Evolutionary conservation across 2,797 vertebrate genomes (phyloP).

Genomic region (Meda fulgida): DNA sequence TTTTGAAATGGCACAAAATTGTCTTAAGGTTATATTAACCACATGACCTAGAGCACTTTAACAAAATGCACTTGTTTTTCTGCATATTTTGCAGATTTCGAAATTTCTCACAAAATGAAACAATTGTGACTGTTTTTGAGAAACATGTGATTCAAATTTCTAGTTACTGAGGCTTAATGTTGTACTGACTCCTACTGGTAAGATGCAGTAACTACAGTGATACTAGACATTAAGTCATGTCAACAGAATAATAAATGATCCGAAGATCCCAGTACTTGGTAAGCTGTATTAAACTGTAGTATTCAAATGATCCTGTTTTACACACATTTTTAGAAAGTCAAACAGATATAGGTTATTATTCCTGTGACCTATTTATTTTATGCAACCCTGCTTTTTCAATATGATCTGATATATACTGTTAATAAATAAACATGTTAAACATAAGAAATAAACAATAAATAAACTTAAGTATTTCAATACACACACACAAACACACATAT

Average conservation of each 20-base stretch:
- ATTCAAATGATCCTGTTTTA: background rate
- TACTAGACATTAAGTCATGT: background rate
- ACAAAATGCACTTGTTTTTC: background rate
- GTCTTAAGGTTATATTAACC: background rate
- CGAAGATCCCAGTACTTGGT: background rate
- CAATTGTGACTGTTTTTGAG: background rate
- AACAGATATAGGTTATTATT: background rate
- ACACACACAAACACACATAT: too few species aligned
- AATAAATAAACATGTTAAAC: background rate
- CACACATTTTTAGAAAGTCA: background rate
- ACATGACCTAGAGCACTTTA: background rate
- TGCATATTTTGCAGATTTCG: background rate
- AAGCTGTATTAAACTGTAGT: too few species aligned
- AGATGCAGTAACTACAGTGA: background rate
- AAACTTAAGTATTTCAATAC: too few species aligned
- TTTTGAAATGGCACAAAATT: background rate
- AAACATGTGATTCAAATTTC: background rate
- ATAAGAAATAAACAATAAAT: too few species aligned
- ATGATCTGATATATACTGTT: background rate
- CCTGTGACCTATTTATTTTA: background rate
- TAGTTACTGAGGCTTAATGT: background rate
- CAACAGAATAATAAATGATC: too few species aligned
- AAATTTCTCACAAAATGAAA: background rate
- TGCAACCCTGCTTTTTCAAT: background rate
- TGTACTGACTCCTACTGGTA: slow-evolving; percentile 4